A percentile compares a stretch with the other conserved stretches of the same genome.
phyloP scores from a whole-genome alignment of 2,113 vertebrate species.

The Isurus oxyrinchus region DNA sequence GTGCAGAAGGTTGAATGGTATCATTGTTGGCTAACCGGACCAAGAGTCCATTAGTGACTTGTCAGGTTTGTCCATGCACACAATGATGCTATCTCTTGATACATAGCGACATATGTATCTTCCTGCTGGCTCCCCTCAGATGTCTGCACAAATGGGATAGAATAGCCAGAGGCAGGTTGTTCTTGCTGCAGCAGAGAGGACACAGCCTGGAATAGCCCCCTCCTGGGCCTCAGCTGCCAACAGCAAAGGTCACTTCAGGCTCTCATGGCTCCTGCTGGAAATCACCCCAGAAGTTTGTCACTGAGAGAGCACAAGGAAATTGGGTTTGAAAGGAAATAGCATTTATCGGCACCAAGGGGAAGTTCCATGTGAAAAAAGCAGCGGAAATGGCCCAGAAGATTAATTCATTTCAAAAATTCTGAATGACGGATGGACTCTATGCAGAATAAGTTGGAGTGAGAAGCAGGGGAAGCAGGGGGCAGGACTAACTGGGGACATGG shows the following conservation, averaged over 20 bases:
- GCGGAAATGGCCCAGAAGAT: background rate
- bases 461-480: background rate
- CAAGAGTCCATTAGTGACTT: no score
- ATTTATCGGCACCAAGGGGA: background rate
- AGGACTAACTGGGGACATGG: background rate
- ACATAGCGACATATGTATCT: no score
- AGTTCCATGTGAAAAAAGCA: background rate
- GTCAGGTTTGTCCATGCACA: no score
- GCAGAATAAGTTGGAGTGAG: background rate
- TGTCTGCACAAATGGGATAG: background rate
- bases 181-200: background rate
- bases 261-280: background rate
- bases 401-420: background rate
- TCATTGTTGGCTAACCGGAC: no score
- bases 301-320: background rate
- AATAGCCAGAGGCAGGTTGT: background rate
- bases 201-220: background rate
- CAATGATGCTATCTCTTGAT: no score
- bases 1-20: no score
- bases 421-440: background rate
- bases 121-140: background rate
- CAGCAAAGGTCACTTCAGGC: background rate
- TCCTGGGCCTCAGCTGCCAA: background rate
- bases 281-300: background rate
- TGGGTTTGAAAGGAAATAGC: background rate